Percentiles rank a stretch among this genome's conserved stretches.
phyloP scores from a whole-genome alignment of 2,888 invertebrate genomes.

The Acleris emargana region DNA sequence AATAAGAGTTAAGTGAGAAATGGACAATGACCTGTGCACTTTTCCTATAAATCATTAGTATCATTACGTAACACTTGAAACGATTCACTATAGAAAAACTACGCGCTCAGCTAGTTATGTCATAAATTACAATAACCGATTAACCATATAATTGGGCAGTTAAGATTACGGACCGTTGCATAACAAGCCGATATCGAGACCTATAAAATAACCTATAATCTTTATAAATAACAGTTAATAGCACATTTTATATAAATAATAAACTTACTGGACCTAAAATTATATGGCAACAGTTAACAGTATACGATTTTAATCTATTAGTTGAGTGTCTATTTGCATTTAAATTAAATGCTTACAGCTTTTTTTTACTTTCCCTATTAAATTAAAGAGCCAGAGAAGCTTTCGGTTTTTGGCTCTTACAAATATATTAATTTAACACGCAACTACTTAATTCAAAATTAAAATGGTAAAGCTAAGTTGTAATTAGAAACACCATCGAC shows the following conservation, averaged over 20 bases:
- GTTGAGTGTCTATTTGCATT: constrained; percentile 24
- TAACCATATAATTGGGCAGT: constrained; percentile 35
- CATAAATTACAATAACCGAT: constrained; percentile 37
- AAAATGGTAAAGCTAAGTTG: too few species aligned
- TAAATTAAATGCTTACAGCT: constrained; percentile 3
- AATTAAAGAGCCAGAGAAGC: neutral
- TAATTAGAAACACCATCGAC: too few species aligned
- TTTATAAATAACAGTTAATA: constrained; percentile 29
- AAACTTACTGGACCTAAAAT: constrained; percentile 22
- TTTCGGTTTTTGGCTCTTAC: too few species aligned
- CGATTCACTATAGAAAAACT: constrained; percentile 29
- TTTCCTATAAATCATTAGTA: constrained; percentile 21
- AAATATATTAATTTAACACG: too few species aligned
- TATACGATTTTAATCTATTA: constrained; percentile 15
- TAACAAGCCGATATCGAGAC: constrained; percentile 25
- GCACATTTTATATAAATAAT: constrained; percentile 18
- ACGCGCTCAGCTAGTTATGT: constrained; percentile 31
- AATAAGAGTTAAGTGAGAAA: constrained; percentile 9
- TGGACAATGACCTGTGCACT: constrained; percentile 24
- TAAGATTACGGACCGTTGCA: constrained; percentile 29
- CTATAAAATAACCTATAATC: constrained; percentile 31
- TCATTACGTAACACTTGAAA: constrained; percentile 31
- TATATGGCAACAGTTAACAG: constrained; percentile 9
- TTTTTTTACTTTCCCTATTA: constrained; percentile 12
- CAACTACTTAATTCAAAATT: too few species aligned